Evolutionary conservation across 1,140 invertebrate species (phyloP), one percentile per base, ranked within the genome.

Genomic region (Lysiphlebus fabarum): DNA sequence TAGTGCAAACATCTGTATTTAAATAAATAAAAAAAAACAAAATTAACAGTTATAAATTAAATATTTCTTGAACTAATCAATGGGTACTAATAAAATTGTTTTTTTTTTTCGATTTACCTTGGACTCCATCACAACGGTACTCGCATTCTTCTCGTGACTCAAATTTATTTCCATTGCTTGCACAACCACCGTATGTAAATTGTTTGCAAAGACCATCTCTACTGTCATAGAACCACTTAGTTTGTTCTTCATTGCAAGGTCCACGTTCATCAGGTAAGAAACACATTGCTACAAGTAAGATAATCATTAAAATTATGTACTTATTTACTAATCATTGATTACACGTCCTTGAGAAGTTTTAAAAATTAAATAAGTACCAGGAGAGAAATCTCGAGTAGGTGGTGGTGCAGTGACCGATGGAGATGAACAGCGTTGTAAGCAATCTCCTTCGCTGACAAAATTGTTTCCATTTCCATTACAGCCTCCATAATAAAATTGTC

Each of bases 131-230:
- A 76, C 94, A 97, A 50, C 85, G 83, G 58, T 85, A 80, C 62
- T 91, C 83, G 79, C 95, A 97, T 66, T 92, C 85, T 43, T 91
- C 85, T 42, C 84, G 79, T 14, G 80, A 83, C 43, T 84, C 82
- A 81, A 94, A 98, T 67, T 90, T 88, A 73, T 98, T 97, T 54
- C 82, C 80, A 73, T 96, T 96, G 45, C 92, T 92, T 9, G 85
- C 86, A 69, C 93, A 96, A 48, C 93, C 93, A 0, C 87, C 85
- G 66, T 90, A 96, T 5, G 82, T 76, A 76, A 97, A 97, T 62
- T 86, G 83, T 58, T 87, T 86, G 74, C 95, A 98, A 11, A 86
- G 81, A 36, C 92, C 92, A 42, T 87, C 82, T 38, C 75, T 65
- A 14, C 83, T 82, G 70, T 96, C 89, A 74, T 94, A 97, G 73